A percentile compares a stretch with the other conserved stretches of the same genome.
phyloP scores from a whole-genome alignment of 2,888 invertebrate genomes.

The Deilephila porcellus region DNA sequence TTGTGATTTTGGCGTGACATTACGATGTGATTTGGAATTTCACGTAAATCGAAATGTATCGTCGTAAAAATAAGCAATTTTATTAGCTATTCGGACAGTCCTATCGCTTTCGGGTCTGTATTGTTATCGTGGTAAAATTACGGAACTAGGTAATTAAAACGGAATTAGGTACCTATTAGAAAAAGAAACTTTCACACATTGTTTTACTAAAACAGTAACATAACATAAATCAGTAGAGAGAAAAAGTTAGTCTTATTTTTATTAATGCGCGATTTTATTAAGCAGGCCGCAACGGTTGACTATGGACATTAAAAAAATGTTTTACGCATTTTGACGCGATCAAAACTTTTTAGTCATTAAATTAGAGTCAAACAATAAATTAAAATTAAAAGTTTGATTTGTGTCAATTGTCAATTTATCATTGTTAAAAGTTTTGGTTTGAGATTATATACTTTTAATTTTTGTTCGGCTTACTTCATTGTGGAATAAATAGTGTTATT shows the following conservation, averaged over 20 bases:
- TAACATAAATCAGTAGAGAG: no score
- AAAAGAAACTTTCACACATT: no score
- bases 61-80: background rate
- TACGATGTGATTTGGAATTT: background rate
- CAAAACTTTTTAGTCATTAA: background rate
- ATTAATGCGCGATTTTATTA: no score
- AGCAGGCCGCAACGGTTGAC: no score
- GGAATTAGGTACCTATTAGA: no score
- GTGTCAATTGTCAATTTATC: conserved; percentile 13
- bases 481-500: background rate
- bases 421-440: background rate
- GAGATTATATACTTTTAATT: background rate
- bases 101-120: background rate
- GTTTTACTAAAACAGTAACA: no score
- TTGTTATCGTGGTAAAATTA: background rate
- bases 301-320: background rate
- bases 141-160: no score
- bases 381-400: background rate
- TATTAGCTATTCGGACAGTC: background rate
- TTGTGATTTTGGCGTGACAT: conserved; percentile 1
- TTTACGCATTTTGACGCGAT: background rate
- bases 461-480: background rate
- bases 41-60: background rate
- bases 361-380: background rate
- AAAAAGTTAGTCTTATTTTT: no score